phyloP scores from a whole-genome alignment of 2,888 invertebrate species.

The Stratiomys singularior region DNA sequence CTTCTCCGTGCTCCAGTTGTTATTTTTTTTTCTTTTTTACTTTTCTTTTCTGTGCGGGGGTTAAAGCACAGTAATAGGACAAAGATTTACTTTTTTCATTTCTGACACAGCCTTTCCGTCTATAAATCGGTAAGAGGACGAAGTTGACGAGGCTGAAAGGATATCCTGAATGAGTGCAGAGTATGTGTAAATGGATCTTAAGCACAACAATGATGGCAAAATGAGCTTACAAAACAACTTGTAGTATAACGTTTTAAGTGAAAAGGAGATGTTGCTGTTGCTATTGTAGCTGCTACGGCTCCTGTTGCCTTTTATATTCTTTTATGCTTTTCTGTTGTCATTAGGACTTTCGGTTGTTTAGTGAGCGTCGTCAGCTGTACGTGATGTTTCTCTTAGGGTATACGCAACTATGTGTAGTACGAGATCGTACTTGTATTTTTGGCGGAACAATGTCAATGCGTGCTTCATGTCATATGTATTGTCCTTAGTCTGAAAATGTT shows the following conservation, averaged over 20 bases:
- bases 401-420: too few relatives aligned
- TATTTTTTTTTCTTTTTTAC: too few relatives aligned
- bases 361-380: constrained; percentile 49
- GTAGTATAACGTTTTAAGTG: constrained; percentile 23
- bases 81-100: constrained; percentile 23
- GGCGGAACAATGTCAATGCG: neutral
- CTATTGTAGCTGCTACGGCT: too few relatives aligned
- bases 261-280: too few relatives aligned
- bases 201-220: constrained; percentile 29
- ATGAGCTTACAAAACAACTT: neutral
- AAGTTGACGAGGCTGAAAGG: constrained; percentile 1
- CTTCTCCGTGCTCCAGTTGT: too few relatives aligned
- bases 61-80: constrained; percentile 9
- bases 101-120: neutral
- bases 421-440: neutral
- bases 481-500: too few relatives aligned
- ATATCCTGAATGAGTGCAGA: constrained; percentile 25
- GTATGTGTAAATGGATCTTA: constrained; percentile 35
- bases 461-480: neutral
- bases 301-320: constrained; percentile 37
- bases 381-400: constrained; percentile 39
- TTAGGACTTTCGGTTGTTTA: constrained; percentile 45
- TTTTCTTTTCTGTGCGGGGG: neutral
- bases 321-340: constrained; percentile 20
- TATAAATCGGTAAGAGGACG: neutral